A percentile compares a stretch with the other conserved stretches of the same genome.
Evolutionary conservation across 1,140 invertebrate genomes (phyloP).

Genomic region (Micrasema longulum): DNA sequence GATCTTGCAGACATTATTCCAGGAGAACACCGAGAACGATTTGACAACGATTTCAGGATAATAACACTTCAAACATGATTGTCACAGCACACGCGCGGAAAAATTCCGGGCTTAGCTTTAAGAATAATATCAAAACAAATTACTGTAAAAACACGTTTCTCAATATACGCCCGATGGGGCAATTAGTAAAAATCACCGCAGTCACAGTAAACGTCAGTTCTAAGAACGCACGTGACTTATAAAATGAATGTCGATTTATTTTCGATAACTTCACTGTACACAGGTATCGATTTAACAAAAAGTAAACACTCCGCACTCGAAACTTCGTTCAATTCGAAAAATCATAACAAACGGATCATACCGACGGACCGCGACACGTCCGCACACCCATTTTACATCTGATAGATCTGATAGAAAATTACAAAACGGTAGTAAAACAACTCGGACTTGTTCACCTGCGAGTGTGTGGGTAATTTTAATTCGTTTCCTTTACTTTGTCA

Average conservation of each 20-base stretch:
- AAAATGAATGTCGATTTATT: conserved; percentile 33
- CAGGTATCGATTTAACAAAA: conserved; percentile 41
- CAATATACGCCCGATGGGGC: conserved; percentile 61
- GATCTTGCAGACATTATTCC: conserved; percentile 70
- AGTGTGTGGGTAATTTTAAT: conserved; percentile 55
- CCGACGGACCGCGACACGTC: conserved; percentile 59
- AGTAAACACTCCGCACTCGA: conserved; percentile 39
- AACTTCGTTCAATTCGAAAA: conserved; percentile 41
- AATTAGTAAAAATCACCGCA: conserved; percentile 68
- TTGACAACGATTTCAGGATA: conserved; percentile 61
- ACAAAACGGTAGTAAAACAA: conserved; percentile 67
- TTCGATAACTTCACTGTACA: conserved; percentile 44
- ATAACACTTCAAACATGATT: conserved; percentile 39
- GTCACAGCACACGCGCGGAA: conserved; percentile 39
- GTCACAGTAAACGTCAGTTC: conserved; percentile 62
- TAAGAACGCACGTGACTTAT: conserved; percentile 58
- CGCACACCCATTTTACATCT: conserved; percentile 69
- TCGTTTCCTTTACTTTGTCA: conserved; percentile 16
- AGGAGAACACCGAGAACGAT: conserved; percentile 64
- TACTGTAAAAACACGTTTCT: conserved; percentile 39
- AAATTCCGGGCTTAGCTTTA: conserved; percentile 38
- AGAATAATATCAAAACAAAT: conserved; percentile 37
- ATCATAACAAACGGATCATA: conserved; percentile 40
- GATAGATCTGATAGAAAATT: conserved; percentile 64
- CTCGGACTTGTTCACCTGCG: conserved; percentile 66